Base-by-base conservation (phyloP, 2,113 vertebrate genomes). In the Casuarius casuarius region DNA sequence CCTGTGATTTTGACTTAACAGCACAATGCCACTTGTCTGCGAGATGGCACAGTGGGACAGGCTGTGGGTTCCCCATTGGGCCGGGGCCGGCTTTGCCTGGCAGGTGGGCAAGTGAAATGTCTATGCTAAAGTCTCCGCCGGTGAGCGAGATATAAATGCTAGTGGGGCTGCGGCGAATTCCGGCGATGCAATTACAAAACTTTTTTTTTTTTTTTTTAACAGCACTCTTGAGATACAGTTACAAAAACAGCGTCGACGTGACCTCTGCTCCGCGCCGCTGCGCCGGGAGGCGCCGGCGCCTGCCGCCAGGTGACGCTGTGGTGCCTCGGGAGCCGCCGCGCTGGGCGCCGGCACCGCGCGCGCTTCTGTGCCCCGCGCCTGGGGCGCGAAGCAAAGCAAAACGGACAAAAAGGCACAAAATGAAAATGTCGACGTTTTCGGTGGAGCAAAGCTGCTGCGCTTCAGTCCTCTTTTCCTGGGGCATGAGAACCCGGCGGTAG, bases 1-100 rank as follows among this genome's bases (percentile, higher is more conserved):
- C 16, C 42, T 2, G 19, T 6, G 51, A 56, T 38, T 87, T 73
- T 44, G 59, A 4, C 40, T 52, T 4, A 23, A 4, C 5, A 33
- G 12, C 9, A 2, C 0, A 0, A 14, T 1, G 31, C 2, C 6
- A 48, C 6, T 9, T 3, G 54, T 0, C 14, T 14, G 25, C 0
- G 52, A 6, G 56, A 0, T 15, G 46, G 33, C 1, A 4, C 18
- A 1, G 21, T 0, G 13, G 35, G 66, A 56, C 11, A 13, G 35
- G 2, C 22, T 0, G 3, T 22, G 58, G 33, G 2, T 9, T 63
- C 7, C 11, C 10, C 16, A 46, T 62, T 2, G 25, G 52, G 13
- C 42, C 5, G 61, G 15, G 51, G 20, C 35, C 20, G 35, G 40
- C 31, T 28, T 18, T 44, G 20, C 1, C 29, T 25, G 42, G 1